Evolutionary conservation across 64 coral and sea anemone genomes (phyloP).

Genomic region (Actinia equina): DNA sequence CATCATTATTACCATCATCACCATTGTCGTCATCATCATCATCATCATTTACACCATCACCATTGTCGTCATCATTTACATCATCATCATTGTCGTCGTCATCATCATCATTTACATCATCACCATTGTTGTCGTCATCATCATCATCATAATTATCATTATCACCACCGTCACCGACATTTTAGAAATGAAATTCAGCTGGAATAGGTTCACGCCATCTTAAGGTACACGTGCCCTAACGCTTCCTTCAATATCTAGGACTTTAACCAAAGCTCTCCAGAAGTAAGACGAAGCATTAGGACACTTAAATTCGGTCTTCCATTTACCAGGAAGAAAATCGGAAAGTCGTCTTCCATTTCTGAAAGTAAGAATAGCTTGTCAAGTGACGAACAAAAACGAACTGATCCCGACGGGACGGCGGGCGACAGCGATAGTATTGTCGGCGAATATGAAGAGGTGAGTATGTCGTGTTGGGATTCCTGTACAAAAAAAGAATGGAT

Average conservation of each 20-base stretch:
- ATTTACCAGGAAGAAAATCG: background rate
- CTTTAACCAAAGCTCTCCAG: constrained; percentile 69
- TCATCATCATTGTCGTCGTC: too few relatives aligned
- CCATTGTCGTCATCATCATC: too few relatives aligned
- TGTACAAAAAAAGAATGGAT: background rate
- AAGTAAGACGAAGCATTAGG: constrained; percentile 36
- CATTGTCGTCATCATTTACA: too few relatives aligned
- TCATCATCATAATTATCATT: too few relatives aligned
- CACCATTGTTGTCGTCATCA: too few relatives aligned
- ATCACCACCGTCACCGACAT: too few relatives aligned
- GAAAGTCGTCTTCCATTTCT: background rate
- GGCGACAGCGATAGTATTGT: constrained; percentile 39
- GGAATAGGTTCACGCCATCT: too few relatives aligned
- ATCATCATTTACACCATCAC: too few relatives aligned
- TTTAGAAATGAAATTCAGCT: too few relatives aligned
- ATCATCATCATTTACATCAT: too few relatives aligned
- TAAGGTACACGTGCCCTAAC: too few relatives aligned
- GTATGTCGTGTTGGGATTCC: background rate
- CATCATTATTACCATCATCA: too few relatives aligned
- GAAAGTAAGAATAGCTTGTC: background rate
- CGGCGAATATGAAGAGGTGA: constrained; percentile 83
- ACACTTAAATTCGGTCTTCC: constrained; percentile 28
- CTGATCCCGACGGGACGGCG: background rate
- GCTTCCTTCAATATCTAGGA: constrained; percentile 40
- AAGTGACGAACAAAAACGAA: background rate